phyloP scores from a whole-genome alignment of 1,140 invertebrate genomes.

The Tetramorium simillimum region DNA sequence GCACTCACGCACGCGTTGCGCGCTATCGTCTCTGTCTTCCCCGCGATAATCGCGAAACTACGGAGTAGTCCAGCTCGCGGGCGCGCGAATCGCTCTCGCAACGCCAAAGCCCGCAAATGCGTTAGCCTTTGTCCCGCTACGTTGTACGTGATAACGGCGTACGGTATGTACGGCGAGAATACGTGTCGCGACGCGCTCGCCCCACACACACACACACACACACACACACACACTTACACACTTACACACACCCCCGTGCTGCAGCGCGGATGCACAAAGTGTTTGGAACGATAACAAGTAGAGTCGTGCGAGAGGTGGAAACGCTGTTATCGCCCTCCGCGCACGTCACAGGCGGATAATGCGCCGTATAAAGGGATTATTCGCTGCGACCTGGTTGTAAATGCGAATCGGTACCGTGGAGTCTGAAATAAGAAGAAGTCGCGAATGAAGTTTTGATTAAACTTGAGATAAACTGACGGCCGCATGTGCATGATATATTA shows the following conservation, averaged over 20 bases:
- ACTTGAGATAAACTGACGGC: background rate
- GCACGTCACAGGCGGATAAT: slow-evolving; percentile 42
- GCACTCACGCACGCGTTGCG: background rate
- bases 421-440: slow-evolving; percentile 10
- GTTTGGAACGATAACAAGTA: slow-evolving; percentile 55
- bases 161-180: slow-evolving; percentile 7
- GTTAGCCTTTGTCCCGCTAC: slow-evolving; percentile 47
- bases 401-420: slow-evolving; percentile 21
- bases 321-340: slow-evolving; percentile 39
- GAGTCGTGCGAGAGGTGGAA: slow-evolving; percentile 43
- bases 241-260: no score
- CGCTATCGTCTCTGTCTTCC: slow-evolving; percentile 29
- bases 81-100: slow-evolving; percentile 12
- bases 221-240: no score
- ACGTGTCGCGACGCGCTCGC: slow-evolving; percentile 13
- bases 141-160: slow-evolving; percentile 43
- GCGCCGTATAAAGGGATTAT: slow-evolving; percentile 49
- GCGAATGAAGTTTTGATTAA: slow-evolving; percentile 16
- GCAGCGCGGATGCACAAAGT: slow-evolving; percentile 54
- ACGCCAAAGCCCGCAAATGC: slow-evolving; percentile 43
- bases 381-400: slow-evolving; percentile 22
- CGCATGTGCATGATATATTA: background rate
- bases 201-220: background rate
- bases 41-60: slow-evolving; percentile 50
- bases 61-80: slow-evolving; percentile 38